Conservation (phyloP, 2,113 vertebrate species). For the Dasypus novemcinctus region DNA sequence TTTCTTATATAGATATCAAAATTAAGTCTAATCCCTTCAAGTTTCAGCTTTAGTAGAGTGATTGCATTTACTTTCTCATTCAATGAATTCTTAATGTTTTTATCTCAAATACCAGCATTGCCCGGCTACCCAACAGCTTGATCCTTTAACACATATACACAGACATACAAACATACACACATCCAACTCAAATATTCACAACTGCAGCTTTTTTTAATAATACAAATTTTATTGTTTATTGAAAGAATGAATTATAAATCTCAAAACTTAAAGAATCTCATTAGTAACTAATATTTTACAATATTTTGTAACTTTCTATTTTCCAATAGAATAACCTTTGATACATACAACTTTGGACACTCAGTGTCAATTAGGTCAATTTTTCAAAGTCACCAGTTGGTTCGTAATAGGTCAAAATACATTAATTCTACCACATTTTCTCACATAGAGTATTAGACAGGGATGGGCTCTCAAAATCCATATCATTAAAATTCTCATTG, state of each 20-base stretch:
- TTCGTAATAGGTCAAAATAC: background rate
- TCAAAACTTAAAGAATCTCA: background rate
- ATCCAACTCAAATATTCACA: background rate
- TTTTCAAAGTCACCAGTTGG: background rate
- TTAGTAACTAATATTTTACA: background rate
- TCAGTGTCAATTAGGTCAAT: background rate
- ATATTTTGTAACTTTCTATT: background rate
- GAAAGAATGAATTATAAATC: background rate
- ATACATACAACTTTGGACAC: background rate
- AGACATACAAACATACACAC: background rate
- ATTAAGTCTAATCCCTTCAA: background rate
- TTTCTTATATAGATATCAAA: background rate
- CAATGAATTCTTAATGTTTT: background rate
- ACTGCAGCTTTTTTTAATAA: background rate
- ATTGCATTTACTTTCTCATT: background rate
- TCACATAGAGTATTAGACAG: background rate
- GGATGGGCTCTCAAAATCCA: background rate
- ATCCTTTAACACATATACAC: background rate
- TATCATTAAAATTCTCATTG: background rate
- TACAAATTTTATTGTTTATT: background rate
- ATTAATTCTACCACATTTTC: background rate
- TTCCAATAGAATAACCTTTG: background rate
- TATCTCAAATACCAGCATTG: background rate
- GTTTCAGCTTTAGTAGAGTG: background rate
- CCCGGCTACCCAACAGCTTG: background rate